Percentiles rank a stretch among this genome's conserved stretches.
Conservation (phyloP, 2,888 invertebrate genomes). For the Halictus quadricinctus region DNA sequence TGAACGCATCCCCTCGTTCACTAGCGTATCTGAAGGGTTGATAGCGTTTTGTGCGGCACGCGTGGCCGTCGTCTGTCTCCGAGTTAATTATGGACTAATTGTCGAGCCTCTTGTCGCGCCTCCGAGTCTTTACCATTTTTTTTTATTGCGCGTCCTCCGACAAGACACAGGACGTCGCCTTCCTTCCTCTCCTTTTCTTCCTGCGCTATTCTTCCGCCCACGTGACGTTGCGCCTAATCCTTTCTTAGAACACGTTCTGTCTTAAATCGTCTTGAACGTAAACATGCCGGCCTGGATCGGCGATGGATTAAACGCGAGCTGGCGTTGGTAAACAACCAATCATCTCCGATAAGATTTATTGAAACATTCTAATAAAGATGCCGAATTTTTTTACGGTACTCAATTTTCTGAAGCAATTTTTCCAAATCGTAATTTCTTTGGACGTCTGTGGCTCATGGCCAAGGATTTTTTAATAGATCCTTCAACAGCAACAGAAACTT, state of each 20-base stretch:
- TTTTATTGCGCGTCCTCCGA: conserved; percentile 25
- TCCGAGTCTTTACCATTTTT: conserved; percentile 33
- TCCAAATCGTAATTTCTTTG: too few relatives aligned
- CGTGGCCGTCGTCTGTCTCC: conserved; percentile 66
- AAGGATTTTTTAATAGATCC: too few relatives aligned
- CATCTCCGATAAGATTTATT: not conserved
- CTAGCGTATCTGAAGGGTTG: conserved; percentile 73
- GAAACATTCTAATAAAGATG: not conserved
- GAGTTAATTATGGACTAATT: conserved; percentile 79
- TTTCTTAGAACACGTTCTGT: conserved; percentile 24
- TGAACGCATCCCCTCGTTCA: conserved; percentile 61
- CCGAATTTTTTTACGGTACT: not conserved
- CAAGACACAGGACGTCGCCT: conserved; percentile 53
- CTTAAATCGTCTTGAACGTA: not conserved
- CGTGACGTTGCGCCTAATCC: not conserved
- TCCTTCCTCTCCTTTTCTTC: conserved; percentile 38
- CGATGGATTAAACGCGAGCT: not conserved
- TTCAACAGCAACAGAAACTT: too few relatives aligned
- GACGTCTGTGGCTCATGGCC: too few relatives aligned
- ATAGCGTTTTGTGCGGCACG: conserved; percentile 72
- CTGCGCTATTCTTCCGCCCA: not conserved
- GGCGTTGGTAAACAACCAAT: not conserved
- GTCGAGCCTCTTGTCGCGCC: conserved; percentile 64
- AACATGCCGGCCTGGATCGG: not conserved
- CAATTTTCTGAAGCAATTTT: too few relatives aligned